These are phyloP conservation scores for Corythucha ciliata DNA, from an alignment of 2,888 invertebrate genomes.

Conservation along the genomic window DNA sequence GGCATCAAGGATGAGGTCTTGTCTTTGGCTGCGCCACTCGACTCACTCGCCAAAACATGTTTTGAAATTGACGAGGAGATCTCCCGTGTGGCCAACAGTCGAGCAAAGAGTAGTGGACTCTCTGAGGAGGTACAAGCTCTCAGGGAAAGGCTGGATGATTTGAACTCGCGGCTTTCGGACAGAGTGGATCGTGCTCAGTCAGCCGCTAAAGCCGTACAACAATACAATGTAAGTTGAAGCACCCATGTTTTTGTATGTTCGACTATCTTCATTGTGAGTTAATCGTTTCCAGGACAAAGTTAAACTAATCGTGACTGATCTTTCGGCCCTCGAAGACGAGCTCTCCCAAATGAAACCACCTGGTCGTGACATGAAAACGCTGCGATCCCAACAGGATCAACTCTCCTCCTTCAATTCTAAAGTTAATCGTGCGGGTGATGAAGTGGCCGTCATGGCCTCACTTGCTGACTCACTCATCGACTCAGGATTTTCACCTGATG, in stretches of 20 bases:
- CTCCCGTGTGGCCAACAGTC: constrained; percentile 11
- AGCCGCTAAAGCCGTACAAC: constrained; percentile 74
- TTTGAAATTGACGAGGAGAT: constrained; percentile 51
- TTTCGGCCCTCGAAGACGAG: constrained; percentile 71
- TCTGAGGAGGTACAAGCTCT: constrained; percentile 68
- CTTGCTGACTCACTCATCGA: constrained; percentile 42
- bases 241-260: not conserved
- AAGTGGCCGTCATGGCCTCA: constrained; percentile 24
- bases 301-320: constrained; percentile 63
- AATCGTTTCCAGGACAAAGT: constrained; percentile 55
- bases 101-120: constrained; percentile 49
- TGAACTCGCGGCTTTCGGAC: constrained; percentile 65
- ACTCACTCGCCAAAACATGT: constrained; percentile 55
- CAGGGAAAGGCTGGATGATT: constrained; percentile 63
- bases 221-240: constrained; percentile 58
- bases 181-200: constrained; percentile 71
- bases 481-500: constrained; percentile 76
- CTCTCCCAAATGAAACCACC: constrained; percentile 77
- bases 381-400: constrained; percentile 75
- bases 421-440: constrained; percentile 30
- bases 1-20: constrained; percentile 58
- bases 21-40: constrained; percentile 64
- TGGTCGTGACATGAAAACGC: constrained; percentile 75
- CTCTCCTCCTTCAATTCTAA: constrained; percentile 56
- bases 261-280: not conserved